Evolutionary conservation across 2,797 vertebrate species (phyloP).

Genomic region (Siniperca scherzeri): DNA sequence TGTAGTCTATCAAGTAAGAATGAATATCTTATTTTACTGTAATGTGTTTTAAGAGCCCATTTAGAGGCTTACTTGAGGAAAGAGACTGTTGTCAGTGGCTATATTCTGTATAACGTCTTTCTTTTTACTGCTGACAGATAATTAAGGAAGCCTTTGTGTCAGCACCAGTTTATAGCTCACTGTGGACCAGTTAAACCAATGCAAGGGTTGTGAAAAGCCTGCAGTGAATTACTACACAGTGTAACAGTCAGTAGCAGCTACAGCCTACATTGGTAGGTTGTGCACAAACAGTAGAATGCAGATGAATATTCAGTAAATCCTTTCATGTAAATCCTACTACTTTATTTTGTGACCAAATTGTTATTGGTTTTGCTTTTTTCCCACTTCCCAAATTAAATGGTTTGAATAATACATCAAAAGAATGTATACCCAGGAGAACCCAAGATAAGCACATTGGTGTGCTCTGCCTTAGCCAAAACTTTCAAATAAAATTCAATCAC

Average conservation of each 20-base stretch:
- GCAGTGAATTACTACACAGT: not conserved
- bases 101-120: not conserved
- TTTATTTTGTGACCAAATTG: too few relatives aligned
- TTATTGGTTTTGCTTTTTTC: too few relatives aligned
- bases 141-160: constrained; percentile 35
- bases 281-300: not conserved
- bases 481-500: too few relatives aligned
- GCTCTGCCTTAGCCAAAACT: too few relatives aligned
- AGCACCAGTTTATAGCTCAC: constrained; percentile 41
- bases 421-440: too few relatives aligned
- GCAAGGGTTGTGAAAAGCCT: not conserved
- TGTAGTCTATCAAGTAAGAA: constrained; percentile 6
- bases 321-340: not conserved
- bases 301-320: not conserved
- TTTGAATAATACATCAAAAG: too few relatives aligned
- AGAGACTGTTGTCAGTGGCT: constrained; percentile 6
- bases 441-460: too few relatives aligned
- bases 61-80: constrained; percentile 3
- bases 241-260: not conserved
- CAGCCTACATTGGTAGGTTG: not conserved
- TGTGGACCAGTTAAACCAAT: constrained; percentile 34
- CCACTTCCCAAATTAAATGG: too few relatives aligned
- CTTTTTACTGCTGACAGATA: constrained; percentile 28
- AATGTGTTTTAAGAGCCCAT: not conserved
- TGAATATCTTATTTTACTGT: constrained; percentile 7